Conservation (phyloP, 2,797 vertebrate genomes). For the Amblyopsis hoosieri region DNA sequence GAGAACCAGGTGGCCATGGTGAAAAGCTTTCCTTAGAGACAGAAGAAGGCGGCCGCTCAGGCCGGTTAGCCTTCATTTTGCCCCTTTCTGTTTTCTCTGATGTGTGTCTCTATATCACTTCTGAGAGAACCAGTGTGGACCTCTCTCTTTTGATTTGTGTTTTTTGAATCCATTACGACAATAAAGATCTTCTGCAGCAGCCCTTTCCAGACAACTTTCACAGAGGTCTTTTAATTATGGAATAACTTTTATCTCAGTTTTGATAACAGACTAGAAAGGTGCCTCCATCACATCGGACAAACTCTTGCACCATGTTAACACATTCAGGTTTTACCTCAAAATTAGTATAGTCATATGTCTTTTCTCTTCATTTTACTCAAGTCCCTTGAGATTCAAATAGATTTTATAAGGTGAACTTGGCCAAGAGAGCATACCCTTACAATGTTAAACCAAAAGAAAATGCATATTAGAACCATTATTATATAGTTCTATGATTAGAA, state of each 20-base stretch:
- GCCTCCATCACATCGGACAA: too few species aligned
- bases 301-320: too few species aligned
- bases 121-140: constrained; percentile 22
- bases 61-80: constrained; percentile 1
- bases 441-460: too few species aligned
- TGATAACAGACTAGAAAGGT: too few species aligned
- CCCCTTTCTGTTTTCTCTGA: constrained; percentile 10
- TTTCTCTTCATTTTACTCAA: too few species aligned
- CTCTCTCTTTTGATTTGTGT: constrained; percentile 32
- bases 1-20: constrained; percentile 28
- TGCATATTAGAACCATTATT: too few species aligned
- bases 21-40: constrained; percentile 41
- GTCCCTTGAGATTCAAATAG: too few species aligned
- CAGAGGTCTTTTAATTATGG: constrained; percentile 10
- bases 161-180: constrained; percentile 18
- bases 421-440: too few species aligned
- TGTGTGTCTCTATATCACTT: constrained; percentile 12
- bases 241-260: constrained; percentile 4
- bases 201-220: constrained; percentile 7
- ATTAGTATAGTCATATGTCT: too few species aligned
- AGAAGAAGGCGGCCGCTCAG: neutral
- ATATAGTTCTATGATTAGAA: too few species aligned
- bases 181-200: constrained; percentile 24
- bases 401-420: too few species aligned
- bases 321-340: too few species aligned